These are phyloP conservation scores for Wasmannia auropunctata DNA, from an alignment of 1,140 invertebrate species.

Conservation along the genomic window DNA sequence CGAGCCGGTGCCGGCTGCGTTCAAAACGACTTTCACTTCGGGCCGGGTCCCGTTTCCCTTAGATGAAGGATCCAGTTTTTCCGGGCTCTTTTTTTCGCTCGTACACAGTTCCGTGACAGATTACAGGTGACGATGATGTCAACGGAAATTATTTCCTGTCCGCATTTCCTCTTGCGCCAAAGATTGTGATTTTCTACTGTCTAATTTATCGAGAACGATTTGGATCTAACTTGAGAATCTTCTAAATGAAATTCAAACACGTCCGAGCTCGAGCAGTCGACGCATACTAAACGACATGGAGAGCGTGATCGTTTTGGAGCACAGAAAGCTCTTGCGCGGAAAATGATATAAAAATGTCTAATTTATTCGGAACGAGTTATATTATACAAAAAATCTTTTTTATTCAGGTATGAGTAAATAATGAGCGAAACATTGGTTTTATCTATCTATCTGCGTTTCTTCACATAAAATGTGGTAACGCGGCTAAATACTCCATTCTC, in stretches of 20 bases:
- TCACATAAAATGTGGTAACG: background rate
- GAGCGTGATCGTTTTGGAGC: background rate
- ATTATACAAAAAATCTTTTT: background rate
- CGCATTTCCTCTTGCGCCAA: no score
- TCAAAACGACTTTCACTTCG: slow-evolving; percentile 75
- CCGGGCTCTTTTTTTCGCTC: slow-evolving; percentile 1
- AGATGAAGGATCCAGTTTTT: slow-evolving; percentile 33
- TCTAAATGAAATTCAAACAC: background rate
- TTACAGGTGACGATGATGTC: slow-evolving; percentile 6
- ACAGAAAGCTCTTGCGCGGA: background rate
- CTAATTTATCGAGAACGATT: background rate
- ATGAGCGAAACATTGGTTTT: background rate
- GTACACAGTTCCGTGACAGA: slow-evolving; percentile 7
- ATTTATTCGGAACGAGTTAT: background rate
- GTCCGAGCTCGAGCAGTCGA: background rate
- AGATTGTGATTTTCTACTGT: background rate
- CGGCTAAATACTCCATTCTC: background rate
- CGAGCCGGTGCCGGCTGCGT: slow-evolving; percentile 52
- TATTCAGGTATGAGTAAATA: background rate
- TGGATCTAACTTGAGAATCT: background rate
- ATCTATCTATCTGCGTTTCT: background rate
- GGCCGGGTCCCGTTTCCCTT: background rate
- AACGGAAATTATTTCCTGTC: background rate
- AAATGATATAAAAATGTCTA: background rate
- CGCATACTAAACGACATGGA: background rate